These are phyloP conservation scores for Apostichopus leukothele DNA, from an alignment of 53 echinoderm and acorn worm species.

Conservation along the genomic window DNA sequence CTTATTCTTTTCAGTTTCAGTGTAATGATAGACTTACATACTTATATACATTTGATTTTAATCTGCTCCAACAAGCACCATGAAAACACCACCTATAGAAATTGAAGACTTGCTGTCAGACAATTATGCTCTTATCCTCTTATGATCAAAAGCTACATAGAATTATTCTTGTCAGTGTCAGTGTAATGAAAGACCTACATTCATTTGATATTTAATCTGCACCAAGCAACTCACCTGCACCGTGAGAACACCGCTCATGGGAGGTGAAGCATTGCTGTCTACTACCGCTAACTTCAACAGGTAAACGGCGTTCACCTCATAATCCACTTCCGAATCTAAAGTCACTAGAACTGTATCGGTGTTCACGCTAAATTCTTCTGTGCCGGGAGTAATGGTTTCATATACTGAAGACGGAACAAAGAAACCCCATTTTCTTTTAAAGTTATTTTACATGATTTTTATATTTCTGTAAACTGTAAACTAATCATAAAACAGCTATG, in stretches of 20 bases:
- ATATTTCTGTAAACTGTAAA: background rate
- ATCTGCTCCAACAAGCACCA: no score
- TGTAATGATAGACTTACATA: no score
- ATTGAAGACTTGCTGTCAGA: no score
- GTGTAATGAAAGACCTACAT: no score
- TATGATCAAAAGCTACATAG: no score
- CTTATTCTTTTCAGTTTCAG: no score
- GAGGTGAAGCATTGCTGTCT: constrained; percentile 68
- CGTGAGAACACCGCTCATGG: constrained; percentile 61
- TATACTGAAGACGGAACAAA: constrained; percentile 42
- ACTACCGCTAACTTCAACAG: constrained; percentile 63
- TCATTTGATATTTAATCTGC: background rate
- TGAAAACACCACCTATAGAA: no score
- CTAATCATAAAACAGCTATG: no score
- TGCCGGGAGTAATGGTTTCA: constrained; percentile 59
- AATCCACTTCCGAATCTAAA: constrained; percentile 66
- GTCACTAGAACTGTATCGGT: constrained; percentile 83
- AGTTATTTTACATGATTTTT: background rate
- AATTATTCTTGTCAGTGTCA: no score
- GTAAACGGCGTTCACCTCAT: constrained; percentile 68
- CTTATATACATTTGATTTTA: no score
- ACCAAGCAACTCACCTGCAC: constrained; percentile 59
- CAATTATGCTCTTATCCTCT: no score
- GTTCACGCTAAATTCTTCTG: constrained; percentile 65
- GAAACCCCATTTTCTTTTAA: background rate